Conservation (phyloP, 2,797 vertebrate species). For the Pachyuromys duprasi region DNA sequence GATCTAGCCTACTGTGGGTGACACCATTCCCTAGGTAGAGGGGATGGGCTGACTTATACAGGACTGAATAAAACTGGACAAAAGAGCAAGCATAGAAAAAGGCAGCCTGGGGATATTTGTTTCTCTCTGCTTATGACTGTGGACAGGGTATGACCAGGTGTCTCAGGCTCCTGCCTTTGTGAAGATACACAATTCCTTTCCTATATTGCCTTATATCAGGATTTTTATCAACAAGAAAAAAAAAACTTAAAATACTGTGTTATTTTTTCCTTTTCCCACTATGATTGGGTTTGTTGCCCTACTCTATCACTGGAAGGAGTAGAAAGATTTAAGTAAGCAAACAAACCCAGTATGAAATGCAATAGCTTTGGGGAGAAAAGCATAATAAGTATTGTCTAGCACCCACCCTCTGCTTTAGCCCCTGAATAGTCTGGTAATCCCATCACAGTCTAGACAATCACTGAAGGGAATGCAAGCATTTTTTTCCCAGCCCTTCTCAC, state of each 20-base stretch:
- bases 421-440: constrained; percentile 31
- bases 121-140: neutral
- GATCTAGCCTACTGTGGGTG: neutral
- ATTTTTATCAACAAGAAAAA: neutral
- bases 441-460: constrained; percentile 67
- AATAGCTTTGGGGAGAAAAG: neutral
- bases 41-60: neutral
- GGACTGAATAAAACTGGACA: neutral
- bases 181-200: neutral
- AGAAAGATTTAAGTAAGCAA: neutral
- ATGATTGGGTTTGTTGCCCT: constrained; percentile 2
- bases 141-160: neutral
- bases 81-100: neutral
- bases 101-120: neutral
- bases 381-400: neutral
- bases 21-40: neutral
- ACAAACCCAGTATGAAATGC: constrained; percentile 14
- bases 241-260: neutral
- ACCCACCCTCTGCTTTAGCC: neutral
- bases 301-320: neutral
- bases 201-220: neutral
- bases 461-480: constrained; percentile 44
- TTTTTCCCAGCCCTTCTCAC: constrained; percentile 33
- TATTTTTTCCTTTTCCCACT: neutral
- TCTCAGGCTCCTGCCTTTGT: neutral